Evolutionary conservation across 2,797 vertebrate genomes (phyloP), one percentile per base, ranked within the genome.

Genomic region (Melanotaenia nigrans): DNA sequence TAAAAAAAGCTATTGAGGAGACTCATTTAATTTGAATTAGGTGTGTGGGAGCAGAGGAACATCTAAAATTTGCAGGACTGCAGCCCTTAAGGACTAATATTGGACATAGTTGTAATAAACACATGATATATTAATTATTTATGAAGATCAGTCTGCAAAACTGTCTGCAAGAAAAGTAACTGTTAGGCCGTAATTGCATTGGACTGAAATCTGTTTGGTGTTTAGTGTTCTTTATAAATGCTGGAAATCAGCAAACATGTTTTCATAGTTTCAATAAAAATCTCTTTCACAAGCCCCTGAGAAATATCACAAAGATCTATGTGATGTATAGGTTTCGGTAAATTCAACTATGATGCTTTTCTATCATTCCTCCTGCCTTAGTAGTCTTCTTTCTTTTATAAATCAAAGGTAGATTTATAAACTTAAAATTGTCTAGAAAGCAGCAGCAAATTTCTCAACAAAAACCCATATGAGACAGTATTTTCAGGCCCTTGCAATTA

Each of bases 401-500:
- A 61, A 72, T 68, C 54, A 67, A 11, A 61, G 33, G 20, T 63
- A 38, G 47, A 30, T 45, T 60, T 28, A 59, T 68, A 25, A 8
- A 65, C 28, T 68, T 49, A 11, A 55, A 56, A 56, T 57, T 22
- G 51, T 51, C 53, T 40, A 51, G 67, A 71, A 61, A 51, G 53
- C 28, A 22, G 42, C 40, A 57, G 64, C 47, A 49, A 30, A 33
- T 68, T 40, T 62, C 35, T 14, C 4, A 38, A 62, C n/a, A 59
- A 49, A 61, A 75, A 33, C 18, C 54, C 57, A 30, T 51, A 63
- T 42, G 25, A 51, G 35, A 7, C 20, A 49, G 51, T 57, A 61
- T 35, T 70, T 30, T 59, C 16, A 22, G 38, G 24, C n/a, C 16
- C 30, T 56, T 60, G 38, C 65, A 78, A 60, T 65, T 53, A 24